Conservation (phyloP, 2,113 vertebrate genomes). For the Scolopax mira region DNA sequence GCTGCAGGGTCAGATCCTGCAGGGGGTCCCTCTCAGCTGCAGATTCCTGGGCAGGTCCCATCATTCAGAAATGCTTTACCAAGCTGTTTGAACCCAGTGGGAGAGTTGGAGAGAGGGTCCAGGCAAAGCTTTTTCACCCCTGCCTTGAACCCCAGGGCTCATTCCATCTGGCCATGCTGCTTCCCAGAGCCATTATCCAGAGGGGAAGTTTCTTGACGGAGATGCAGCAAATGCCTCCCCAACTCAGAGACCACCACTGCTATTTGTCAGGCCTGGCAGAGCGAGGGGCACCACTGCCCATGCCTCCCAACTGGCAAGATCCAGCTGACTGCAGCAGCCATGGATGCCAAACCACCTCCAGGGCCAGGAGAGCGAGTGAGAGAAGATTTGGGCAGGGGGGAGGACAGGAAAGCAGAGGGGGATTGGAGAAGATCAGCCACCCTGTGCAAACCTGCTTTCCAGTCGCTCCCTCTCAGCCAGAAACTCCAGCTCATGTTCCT, state of each 20-base stretch:
- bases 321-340: neutral
- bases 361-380: fast-evolving
- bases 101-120: neutral
- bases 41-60: neutral
- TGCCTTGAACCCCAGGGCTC: neutral
- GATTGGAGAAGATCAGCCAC: neutral
- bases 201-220: fast-evolving
- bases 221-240: neutral
- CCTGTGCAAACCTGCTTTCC: slow-evolving; percentile 70
- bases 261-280: neutral
- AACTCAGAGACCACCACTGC: fast-evolving
- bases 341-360: fast-evolving
- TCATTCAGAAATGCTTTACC: neutral
- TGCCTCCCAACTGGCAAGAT: neutral
- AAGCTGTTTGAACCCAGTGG: neutral
- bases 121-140: neutral
- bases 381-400: neutral
- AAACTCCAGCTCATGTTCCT: neutral
- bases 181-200: fast-evolving
- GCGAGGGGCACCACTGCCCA: neutral
- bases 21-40: neutral
- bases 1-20: neutral
- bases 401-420: neutral
- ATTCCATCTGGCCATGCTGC: fast-evolving
- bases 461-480: slow-evolving; percentile 77